A percentile compares a stretch with the other conserved stretches of the same genome.
Evolutionary conservation across 2,797 vertebrate species (phyloP).

Genomic region (Malurus leucopterus): DNA sequence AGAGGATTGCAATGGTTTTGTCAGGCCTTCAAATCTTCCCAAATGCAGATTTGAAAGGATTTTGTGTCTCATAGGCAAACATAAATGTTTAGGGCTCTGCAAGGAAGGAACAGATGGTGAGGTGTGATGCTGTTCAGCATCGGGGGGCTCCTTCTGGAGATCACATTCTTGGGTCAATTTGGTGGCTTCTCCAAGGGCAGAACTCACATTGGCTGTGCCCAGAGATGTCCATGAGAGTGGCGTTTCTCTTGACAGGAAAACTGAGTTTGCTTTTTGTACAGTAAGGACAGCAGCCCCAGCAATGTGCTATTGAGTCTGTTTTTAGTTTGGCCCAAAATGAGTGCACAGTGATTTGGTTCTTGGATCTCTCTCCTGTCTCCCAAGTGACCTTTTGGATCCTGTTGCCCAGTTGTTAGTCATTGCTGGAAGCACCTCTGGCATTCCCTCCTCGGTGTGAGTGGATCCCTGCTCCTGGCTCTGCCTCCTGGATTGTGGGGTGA

Average conservation of each 20-base stretch:
- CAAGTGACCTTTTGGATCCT: background rate
- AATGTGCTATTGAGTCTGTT: background rate
- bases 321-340: slow-evolving; percentile 4
- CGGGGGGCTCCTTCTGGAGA: background rate
- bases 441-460: background rate
- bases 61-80: background rate
- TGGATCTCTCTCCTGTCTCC: slow-evolving; percentile 5
- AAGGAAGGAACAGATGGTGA: background rate
- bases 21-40: background rate
- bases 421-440: background rate
- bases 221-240: background rate
- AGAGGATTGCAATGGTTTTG: background rate
- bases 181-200: background rate
- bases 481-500: background rate
- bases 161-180: accelerated
- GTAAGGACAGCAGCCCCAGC: background rate
- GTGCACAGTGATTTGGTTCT: background rate
- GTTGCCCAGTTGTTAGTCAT: background rate
- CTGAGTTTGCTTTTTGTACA: background rate
- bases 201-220: background rate
- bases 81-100: background rate
- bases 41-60: background rate
- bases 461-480: background rate
- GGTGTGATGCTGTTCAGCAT: background rate
- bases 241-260: background rate